Evolutionary conservation across 2,888 invertebrate genomes (phyloP), one percentile per base, ranked within the genome.

Genomic region (Tenthredo notha): DNA sequence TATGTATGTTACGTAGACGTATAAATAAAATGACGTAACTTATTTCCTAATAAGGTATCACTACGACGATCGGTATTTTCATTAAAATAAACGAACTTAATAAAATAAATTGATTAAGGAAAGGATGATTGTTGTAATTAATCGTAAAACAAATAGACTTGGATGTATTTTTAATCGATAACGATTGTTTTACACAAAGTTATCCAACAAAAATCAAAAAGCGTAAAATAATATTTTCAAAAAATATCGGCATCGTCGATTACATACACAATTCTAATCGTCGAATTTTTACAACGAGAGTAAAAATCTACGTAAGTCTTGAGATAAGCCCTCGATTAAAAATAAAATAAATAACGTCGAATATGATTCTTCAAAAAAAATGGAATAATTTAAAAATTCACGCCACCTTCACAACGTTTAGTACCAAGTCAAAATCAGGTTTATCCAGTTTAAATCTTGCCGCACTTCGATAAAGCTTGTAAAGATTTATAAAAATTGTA

Each of bases 391-490:
- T 21, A 58, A 78, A 80, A 61, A 15, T 67, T 50, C 70, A 72
- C 50, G 75, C 85, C 85, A 83, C 82, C 85, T 85, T 84, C 85
- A 74, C 85, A 82, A 84, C 85, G 43, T 37, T 84, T 25, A 25
- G 85, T 72, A 65, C 85, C 83, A 84, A 75, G 9, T 84, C 84
- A 65, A 84, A 74, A 18, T 87, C 86, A 86, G 84, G 86, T 85
- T 89, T 92, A 89, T 91, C 90, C 91, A 88, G 90, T 92, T 90
- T 88, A 87, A 91, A 86, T 85, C 83, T 47, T 87, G 91, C 91
- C 92, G 91, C 89, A 89, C 90, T 92, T 92, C 89, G 85, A 89
- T 87, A 86, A 88, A 88, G 87, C 86, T 82, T 12, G 43, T 21
- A 77, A 84, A 70, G 43, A 43, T 74, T 25, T 47, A 47, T 47